These are phyloP conservation scores for Isotomurus palustris DNA, from an alignment of 2,888 invertebrate species.

Conservation along the genomic window DNA sequence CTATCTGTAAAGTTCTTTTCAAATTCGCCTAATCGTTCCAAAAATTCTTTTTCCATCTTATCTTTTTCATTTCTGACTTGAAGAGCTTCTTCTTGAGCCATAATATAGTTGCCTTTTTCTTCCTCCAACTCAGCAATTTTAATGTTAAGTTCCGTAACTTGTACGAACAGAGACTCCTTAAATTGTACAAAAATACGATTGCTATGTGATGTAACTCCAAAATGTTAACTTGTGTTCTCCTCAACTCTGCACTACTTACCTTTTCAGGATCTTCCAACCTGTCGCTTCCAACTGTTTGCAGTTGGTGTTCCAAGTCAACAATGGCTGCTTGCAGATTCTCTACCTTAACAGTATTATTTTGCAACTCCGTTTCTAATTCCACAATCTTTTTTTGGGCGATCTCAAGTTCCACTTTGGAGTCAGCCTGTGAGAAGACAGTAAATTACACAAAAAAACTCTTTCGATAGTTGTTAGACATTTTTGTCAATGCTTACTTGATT, in stretches of 20 bases:
- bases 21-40: neutral
- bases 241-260: too few relatives aligned
- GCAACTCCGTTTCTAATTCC: constrained; percentile 86
- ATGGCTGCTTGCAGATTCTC: too few relatives aligned
- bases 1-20: constrained; percentile 5
- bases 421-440: neutral
- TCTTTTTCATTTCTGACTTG: neutral
- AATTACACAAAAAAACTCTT: neutral
- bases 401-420: neutral
- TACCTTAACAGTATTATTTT: too few relatives aligned
- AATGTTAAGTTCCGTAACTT: constrained; percentile 9
- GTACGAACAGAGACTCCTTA: neutral
- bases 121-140: neutral
- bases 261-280: too few relatives aligned
- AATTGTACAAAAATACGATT: too few relatives aligned
- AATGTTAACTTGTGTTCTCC: too few relatives aligned
- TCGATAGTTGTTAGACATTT: neutral
- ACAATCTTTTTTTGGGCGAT: constrained; percentile 55
- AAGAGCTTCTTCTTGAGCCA: neutral
- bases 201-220: too few relatives aligned
- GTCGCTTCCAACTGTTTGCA: too few relatives aligned
- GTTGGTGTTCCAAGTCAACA: too few relatives aligned
- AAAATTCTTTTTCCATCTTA: neutral
- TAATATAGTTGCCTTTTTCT: neutral
- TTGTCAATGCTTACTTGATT: neutral